Percentiles rank a stretch among this genome's conserved stretches.
Evolutionary conservation across 30 jellyfish, hydroid and myxozoan genomes (phyloP).

Genomic region (Sanderia malayensis): DNA sequence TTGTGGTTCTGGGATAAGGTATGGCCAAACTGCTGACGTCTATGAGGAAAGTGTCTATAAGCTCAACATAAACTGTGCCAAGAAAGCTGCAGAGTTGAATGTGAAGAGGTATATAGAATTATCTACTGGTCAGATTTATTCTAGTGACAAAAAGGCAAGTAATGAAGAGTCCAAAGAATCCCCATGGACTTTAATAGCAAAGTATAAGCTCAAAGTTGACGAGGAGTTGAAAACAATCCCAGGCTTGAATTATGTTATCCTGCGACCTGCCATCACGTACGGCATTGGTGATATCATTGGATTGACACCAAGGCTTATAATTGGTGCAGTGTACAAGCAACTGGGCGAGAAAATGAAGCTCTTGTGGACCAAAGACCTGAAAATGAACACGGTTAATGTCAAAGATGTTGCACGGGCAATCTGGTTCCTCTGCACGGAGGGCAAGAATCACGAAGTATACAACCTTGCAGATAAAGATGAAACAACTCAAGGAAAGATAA

Average conservation of each 20-base stretch:
- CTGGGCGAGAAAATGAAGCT: slow-evolving; percentile 90
- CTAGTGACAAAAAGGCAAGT: slow-evolving; percentile 90
- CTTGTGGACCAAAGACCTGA: slow-evolving; percentile 90
- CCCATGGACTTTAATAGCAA: slow-evolving; percentile 91
- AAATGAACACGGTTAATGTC: slow-evolving; percentile 91
- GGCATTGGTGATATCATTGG: slow-evolving; percentile 90
- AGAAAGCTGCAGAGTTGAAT: slow-evolving; percentile 71
- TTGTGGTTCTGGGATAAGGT: slow-evolving; percentile 83
- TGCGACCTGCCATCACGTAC: slow-evolving; percentile 87
- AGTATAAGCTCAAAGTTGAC: slow-evolving; percentile 73
- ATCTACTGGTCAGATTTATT: slow-evolving; percentile 89
- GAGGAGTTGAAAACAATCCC: slow-evolving; percentile 59
- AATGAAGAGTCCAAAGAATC: slow-evolving; percentile 68
- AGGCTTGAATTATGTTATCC: slow-evolving; percentile 63
- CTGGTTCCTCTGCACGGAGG: slow-evolving; percentile 79
- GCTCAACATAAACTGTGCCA: slow-evolving; percentile 80
- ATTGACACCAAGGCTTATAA: slow-evolving; percentile 82
- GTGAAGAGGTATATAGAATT: slow-evolving; percentile 76
- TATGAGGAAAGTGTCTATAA: slow-evolving; percentile 76
- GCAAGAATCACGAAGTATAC: slow-evolving; percentile 63
- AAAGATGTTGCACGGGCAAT: slow-evolving; percentile 86
- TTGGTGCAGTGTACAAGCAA: slow-evolving; percentile 94
- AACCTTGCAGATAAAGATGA: slow-evolving; percentile 79
- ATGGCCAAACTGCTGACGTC: slow-evolving; percentile 93
- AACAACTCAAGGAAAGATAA: slow-evolving; percentile 87